These are phyloP conservation scores for Bothrops jararaca DNA, from an alignment of 2,113 vertebrate genomes.

Conservation along the genomic window DNA sequence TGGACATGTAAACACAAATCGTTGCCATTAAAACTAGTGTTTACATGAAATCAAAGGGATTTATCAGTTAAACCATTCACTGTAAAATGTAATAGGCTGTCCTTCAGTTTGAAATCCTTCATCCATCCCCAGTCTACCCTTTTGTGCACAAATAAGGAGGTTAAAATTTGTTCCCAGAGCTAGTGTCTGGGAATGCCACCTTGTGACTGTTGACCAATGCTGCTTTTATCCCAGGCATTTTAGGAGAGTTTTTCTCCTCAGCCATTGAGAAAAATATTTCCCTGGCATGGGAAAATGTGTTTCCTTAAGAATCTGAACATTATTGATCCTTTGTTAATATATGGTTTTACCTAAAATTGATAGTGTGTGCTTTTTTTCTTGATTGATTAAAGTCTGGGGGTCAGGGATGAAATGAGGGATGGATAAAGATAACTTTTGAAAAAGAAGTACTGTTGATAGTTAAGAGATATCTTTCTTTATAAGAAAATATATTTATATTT, in stretches of 20 bases:
- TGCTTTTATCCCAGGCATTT: background rate
- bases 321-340: background rate
- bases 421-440: background rate
- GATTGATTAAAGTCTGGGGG: background rate
- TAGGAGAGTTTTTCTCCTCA: background rate
- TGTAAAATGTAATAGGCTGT: background rate
- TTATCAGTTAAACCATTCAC: background rate
- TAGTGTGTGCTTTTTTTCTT: background rate
- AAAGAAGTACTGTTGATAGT: background rate
- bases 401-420: background rate
- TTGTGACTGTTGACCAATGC: background rate
- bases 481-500: background rate
- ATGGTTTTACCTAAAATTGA: background rate
- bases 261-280: background rate
- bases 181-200: background rate
- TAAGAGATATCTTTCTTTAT: background rate
- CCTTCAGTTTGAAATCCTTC: background rate
- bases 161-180: background rate
- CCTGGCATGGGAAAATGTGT: background rate
- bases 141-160: background rate
- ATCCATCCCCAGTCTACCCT: background rate
- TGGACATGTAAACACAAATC: background rate
- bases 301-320: background rate
- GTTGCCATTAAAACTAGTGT: background rate
- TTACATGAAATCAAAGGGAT: background rate